Evolutionary conservation across 2,113 vertebrate genomes (phyloP).

Genomic region (Tachycineta bicolor): DNA sequence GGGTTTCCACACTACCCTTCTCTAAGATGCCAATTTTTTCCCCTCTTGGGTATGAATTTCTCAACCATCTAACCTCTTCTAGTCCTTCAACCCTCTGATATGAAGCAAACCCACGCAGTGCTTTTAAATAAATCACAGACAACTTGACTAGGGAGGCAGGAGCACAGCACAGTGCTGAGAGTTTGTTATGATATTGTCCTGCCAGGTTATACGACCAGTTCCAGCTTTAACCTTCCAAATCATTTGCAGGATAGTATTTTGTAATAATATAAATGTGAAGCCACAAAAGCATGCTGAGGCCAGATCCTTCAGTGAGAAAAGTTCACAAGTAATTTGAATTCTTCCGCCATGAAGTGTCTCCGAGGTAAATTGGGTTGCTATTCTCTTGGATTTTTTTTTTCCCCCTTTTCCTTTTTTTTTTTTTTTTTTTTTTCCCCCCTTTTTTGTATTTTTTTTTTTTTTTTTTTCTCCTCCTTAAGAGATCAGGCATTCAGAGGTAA

Average conservation of each 20-base stretch:
- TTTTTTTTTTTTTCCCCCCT: rapidly evolving
- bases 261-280: background rate
- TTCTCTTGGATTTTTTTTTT: background rate
- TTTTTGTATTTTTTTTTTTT: too few relatives aligned
- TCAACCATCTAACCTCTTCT: background rate
- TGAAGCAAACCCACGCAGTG: rapidly evolving
- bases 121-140: background rate
- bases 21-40: background rate
- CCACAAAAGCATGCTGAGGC: background rate
- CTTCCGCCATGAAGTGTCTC: background rate
- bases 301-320: background rate
- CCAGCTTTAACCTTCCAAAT: background rate
- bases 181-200: rapidly evolving
- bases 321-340: background rate
- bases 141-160: background rate
- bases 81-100: background rate
- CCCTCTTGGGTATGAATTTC: background rate
- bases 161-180: background rate
- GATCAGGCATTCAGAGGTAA: conserved; percentile 47
- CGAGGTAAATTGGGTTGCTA: background rate
- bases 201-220: background rate
- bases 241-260: background rate
- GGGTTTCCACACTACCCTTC: background rate
- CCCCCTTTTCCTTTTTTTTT: rapidly evolving
- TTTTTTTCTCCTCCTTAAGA: background rate